These are phyloP conservation scores for Galemys pyrenaicus DNA, from an alignment of 2,113 vertebrate genomes.

Conservation along the genomic window DNA sequence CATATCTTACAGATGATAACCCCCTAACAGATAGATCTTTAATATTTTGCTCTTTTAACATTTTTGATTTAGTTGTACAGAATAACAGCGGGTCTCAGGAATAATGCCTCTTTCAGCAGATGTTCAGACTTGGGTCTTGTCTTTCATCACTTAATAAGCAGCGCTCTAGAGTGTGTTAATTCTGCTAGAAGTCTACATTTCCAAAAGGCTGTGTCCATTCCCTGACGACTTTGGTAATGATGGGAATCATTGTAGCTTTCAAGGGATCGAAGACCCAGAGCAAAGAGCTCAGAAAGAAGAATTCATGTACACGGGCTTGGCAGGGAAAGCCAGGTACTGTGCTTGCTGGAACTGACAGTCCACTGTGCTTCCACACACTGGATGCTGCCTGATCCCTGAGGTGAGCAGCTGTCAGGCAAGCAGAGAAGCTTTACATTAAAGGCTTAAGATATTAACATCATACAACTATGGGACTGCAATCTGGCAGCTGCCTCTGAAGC, in stretches of 20 bases:
- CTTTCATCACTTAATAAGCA: conserved; percentile 72
- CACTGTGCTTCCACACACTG: accelerated
- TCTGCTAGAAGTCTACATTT: conserved; percentile 80
- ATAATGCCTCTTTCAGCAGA: conserved; percentile 42
- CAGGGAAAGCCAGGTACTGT: not conserved
- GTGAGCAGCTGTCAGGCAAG: not conserved
- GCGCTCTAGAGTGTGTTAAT: conserved; percentile 76
- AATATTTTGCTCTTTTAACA: conserved; percentile 4
- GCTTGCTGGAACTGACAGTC: not conserved
- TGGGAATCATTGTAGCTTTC: conserved; percentile 74
- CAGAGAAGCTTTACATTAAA: not conserved
- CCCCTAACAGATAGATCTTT: not conserved
- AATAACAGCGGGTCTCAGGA: conserved; percentile 12
- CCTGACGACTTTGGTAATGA: conserved; percentile 79
- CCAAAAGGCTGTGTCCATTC: conserved; percentile 75
- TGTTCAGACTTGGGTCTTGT: conserved; percentile 56
- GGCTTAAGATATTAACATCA: not conserved
- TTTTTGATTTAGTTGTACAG: not conserved
- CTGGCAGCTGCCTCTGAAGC: not conserved
- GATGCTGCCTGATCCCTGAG: not conserved
- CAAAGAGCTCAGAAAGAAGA: conserved; percentile 54
- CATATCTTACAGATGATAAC: conserved; percentile 14
- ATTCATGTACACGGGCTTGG: not conserved
- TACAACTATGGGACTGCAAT: not conserved
- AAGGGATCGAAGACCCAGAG: conserved; percentile 70